A percentile compares a stretch with the other conserved stretches of the same genome.
phyloP scores from a whole-genome alignment of 2,888 invertebrate genomes.

The Drosophila multiciliata region DNA sequence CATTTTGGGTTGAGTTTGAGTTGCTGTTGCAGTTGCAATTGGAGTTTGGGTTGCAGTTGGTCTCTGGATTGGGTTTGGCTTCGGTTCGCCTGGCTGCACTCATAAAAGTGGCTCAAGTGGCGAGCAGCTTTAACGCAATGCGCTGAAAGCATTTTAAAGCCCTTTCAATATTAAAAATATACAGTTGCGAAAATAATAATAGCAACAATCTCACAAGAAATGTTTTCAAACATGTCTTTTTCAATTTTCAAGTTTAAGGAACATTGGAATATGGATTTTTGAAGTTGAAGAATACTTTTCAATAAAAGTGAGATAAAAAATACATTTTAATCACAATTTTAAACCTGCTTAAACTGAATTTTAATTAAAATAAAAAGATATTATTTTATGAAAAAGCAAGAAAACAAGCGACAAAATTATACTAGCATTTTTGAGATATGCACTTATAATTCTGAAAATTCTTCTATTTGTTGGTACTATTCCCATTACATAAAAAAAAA shows the following conservation, averaged over 20 bases:
- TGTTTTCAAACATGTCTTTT: neutral
- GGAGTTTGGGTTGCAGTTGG: conserved; percentile 15
- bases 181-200: neutral
- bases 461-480: neutral
- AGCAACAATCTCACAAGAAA: neutral
- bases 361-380: neutral
- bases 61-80: conserved; percentile 33
- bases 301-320: neutral
- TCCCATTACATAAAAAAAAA: neutral
- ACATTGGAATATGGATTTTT: neutral
- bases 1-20: conserved; percentile 51
- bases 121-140: conserved; percentile 62
- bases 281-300: neutral
- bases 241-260: neutral
- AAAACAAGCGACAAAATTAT: rapidly evolving
- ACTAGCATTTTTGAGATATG: rapidly evolving
- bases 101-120: conserved; percentile 76
- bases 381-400: neutral
- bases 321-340: neutral
- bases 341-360: neutral
- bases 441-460: neutral
- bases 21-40: conserved; percentile 18
- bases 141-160: conserved; percentile 68
- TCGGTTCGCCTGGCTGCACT: conserved; percentile 49
- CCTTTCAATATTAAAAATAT: neutral